phyloP scores from a whole-genome alignment of 2,113 vertebrate species.

The Anser cygnoides region DNA sequence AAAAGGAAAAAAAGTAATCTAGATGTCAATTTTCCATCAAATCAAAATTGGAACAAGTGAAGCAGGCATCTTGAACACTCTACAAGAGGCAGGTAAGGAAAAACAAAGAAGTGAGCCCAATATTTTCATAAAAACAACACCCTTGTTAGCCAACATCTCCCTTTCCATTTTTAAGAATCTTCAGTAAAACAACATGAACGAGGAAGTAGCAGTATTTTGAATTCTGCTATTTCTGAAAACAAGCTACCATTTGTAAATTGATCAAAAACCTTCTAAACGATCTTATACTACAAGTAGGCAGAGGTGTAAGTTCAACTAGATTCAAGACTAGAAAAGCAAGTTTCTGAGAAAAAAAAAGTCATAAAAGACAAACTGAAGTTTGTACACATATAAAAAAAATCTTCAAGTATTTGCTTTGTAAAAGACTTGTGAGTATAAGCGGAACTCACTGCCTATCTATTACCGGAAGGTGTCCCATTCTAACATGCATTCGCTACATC shows the following conservation, averaged over 20 bases:
- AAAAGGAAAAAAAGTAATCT: neutral
- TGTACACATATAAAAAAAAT: constrained; percentile 30
- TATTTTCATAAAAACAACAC: neutral
- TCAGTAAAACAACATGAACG: neutral
- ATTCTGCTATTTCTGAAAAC: neutral
- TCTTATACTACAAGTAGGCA: neutral
- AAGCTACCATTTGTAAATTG: neutral
- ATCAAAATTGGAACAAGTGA: neutral
- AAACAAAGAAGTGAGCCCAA: neutral
- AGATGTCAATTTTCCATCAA: neutral
- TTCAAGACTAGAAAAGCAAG: constrained; percentile 24
- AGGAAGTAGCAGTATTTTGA: neutral
- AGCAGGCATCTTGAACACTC: neutral
- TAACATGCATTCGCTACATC: constrained; percentile 70
- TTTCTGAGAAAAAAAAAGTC: constrained; percentile 14
- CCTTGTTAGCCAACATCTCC: neutral
- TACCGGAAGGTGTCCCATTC: constrained; percentile 58
- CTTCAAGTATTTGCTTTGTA: constrained; percentile 38
- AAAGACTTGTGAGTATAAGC: constrained; percentile 30
- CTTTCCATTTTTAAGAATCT: neutral
- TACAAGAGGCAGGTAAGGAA: neutral
- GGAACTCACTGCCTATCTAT: constrained; percentile 51
- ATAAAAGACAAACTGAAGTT: neutral
- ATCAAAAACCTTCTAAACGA: neutral
- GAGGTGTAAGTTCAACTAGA: neutral